Percentiles rank a stretch among this genome's conserved stretches.
Evolutionary conservation across 2,888 invertebrate genomes (phyloP).

Genomic region (Bombylius major): DNA sequence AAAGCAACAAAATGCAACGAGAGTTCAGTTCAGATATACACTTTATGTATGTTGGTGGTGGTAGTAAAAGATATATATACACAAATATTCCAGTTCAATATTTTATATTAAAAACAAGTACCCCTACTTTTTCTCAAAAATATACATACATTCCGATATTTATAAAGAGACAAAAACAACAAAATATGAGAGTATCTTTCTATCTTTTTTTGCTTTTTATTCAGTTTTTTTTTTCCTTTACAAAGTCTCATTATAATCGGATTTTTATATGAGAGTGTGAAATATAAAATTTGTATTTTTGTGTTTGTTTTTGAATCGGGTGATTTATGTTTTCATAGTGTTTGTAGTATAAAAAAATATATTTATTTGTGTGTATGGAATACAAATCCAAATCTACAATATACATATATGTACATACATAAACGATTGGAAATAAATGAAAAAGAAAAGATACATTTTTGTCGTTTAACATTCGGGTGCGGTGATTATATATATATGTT

Average conservation of each 20-base stretch:
- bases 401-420: not conserved
- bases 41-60: not conserved
- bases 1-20: too few species aligned
- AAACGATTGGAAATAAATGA: not conserved
- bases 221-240: not conserved
- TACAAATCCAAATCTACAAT: too few species aligned
- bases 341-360: not conserved
- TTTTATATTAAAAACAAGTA: conserved; percentile 28
- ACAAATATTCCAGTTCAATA: too few species aligned
- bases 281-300: not conserved
- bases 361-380: not conserved
- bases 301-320: not conserved
- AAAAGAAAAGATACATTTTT: not conserved
- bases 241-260: not conserved
- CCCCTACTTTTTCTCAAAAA: conserved; percentile 20
- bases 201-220: not conserved
- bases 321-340: not conserved
- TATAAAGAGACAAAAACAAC: too few species aligned
- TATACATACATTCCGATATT: too few species aligned
- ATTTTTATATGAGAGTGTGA: not conserved
- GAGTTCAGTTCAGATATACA: not conserved
- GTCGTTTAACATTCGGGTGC: not conserved
- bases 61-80: not conserved
- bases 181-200: not conserved
- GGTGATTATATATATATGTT: not conserved